Percentiles rank a stretch among this genome's conserved stretches.
Conservation (phyloP, 2,113 vertebrate genomes). For the Dolichallabes microphthalmus region DNA sequence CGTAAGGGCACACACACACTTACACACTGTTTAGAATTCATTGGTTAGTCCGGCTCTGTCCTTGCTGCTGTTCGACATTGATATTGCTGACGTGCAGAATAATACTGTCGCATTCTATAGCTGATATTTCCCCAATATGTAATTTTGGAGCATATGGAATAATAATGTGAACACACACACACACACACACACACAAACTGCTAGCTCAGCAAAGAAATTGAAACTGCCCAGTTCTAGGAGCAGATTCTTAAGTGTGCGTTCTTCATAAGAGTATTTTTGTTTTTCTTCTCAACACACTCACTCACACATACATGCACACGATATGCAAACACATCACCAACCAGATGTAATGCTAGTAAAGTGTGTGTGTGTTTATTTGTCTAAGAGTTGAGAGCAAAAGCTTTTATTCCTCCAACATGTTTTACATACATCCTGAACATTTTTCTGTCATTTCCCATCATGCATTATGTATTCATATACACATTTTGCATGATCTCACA, state of each 20-base stretch:
- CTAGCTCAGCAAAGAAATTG: conserved; percentile 47
- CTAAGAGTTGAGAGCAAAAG: not conserved
- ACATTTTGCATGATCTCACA: not conserved
- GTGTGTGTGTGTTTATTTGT: not conserved
- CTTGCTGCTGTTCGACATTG: not conserved
- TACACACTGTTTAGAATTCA: conserved; percentile 43
- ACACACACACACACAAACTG: conserved; percentile 16
- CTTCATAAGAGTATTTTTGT: conserved; percentile 26
- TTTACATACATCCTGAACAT: not conserved
- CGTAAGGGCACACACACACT: not conserved
- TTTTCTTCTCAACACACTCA: not conserved
- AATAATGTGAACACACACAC: conserved; percentile 40
- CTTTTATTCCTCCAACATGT: not conserved
- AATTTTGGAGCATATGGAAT: conserved; percentile 46
- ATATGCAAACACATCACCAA: not conserved
- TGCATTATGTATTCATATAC: not conserved
- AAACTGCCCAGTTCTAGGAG: conserved; percentile 42
- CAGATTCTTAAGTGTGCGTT: conserved; percentile 40
- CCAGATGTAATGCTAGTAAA: conserved; percentile 4
- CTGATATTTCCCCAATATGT: conserved; percentile 44
- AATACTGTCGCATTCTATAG: conserved; percentile 33
- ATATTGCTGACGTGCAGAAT: conserved; percentile 38
- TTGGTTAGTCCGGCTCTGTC: conserved; percentile 10
- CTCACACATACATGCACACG: not conserved
- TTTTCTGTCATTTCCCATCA: not conserved